A percentile compares a stretch with the other conserved stretches of the same genome.
phyloP scores from a whole-genome alignment of 2,797 vertebrate genomes.

The Centroberyx gerrardi region DNA sequence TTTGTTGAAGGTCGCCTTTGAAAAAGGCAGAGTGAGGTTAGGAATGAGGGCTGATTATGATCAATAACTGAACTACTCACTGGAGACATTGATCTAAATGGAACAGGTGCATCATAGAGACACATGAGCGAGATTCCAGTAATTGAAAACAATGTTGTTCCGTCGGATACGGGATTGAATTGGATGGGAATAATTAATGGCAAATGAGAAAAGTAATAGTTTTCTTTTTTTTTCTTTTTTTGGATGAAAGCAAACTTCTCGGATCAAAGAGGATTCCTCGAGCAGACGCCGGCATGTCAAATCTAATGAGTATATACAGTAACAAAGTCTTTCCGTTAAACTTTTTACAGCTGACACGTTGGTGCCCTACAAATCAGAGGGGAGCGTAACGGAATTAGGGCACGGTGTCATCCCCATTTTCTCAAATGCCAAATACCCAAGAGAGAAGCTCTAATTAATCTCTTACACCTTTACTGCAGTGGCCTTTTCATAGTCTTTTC shows the following conservation, averaged over 20 bases:
- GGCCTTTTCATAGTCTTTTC: slow-evolving; percentile 41
- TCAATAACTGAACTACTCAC: slow-evolving; percentile 57
- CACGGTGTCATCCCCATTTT: slow-evolving; percentile 34
- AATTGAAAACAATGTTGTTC: slow-evolving; percentile 58
- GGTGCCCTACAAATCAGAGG: slow-evolving; percentile 30
- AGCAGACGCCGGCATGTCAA: background rate
- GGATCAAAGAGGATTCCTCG: too few species aligned
- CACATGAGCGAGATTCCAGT: slow-evolving; percentile 19
- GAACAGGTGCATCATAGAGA: background rate
- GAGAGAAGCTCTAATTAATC: slow-evolving; percentile 68
- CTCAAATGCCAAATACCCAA: slow-evolving; percentile 59
- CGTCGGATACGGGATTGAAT: slow-evolving; percentile 32
- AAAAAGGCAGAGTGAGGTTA: slow-evolving; percentile 8
- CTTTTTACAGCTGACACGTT: slow-evolving; percentile 32
- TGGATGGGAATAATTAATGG: slow-evolving; percentile 40
- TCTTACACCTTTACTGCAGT: slow-evolving; percentile 52
- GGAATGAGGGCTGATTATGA: slow-evolving; percentile 32
- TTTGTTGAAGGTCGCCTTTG: slow-evolving; percentile 35
- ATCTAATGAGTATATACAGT: background rate
- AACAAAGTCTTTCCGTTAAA: slow-evolving; percentile 15
- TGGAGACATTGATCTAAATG: slow-evolving; percentile 49
- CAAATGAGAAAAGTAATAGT: slow-evolving; percentile 33
- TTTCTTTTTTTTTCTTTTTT: background rate
- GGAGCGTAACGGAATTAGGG: slow-evolving; percentile 42
- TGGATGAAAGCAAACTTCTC: too few species aligned